Evolutionary conservation across 2,797 vertebrate species (phyloP), one percentile per base, ranked within the genome.

Genomic region (Leptoclinus maculatus): DNA sequence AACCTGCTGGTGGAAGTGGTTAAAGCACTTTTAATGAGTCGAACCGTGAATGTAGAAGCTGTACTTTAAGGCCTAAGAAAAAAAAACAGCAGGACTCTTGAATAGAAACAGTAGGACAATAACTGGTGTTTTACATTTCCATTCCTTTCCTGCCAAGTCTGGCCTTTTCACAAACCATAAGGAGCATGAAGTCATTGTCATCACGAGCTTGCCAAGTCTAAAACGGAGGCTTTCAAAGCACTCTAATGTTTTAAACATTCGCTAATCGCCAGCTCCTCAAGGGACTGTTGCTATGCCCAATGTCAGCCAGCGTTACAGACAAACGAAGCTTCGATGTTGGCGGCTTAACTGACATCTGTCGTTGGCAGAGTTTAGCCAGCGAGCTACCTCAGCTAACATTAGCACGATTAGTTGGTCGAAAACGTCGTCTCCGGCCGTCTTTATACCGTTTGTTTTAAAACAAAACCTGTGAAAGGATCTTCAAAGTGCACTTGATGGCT

Each of bases 111-210:
- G 54, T 59, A 73, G 67, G 75, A 83, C 27, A n/a, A 25, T 45
- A 59, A 62, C 51, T 71, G 74, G 12, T 73, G 64, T 72, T 77
- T 67, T 14, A 78, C 53, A 66, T 72, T 8, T 73, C n/a, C 63
- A 66, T 75, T 75, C 29, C 23, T 51, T 71, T 81, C 49, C 64
- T 68, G 77, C 66, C 60, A 21, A 14, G 21, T 27, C 38, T 19
- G 67, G 66, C 60, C 23, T 62, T 66, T 59, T 66, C 66, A 82
- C 76, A 71, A 76, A 68, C 71, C 80, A 74, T n/a, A 32, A 75
- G 59, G 36, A 83, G 77, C 81, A 79, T 83, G 71, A 80, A 78
- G n/a, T 49, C 71, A 82, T 80, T 29, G 45, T n/a, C 65, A 76
- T 56, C 45, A 21, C 36, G 4, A 80, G 78, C 74, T 59, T 59